Conservation (phyloP, 2,888 invertebrate species). For the Cephus nigrinus region DNA sequence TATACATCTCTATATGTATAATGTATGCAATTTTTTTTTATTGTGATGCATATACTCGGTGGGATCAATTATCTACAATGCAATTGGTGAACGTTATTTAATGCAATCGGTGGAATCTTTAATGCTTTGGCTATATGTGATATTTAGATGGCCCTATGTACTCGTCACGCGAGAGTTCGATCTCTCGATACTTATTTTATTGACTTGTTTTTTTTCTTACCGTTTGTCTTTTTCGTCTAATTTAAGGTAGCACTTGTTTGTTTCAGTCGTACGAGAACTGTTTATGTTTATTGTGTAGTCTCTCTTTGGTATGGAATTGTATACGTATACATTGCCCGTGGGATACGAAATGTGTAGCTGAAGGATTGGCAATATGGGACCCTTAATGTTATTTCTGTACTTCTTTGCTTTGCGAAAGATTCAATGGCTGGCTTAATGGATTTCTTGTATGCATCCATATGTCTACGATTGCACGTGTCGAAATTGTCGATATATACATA, state of each 20-base stretch:
- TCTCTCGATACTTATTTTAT: background rate
- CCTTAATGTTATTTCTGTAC: background rate
- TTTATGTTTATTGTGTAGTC: background rate
- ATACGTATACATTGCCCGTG: background rate
- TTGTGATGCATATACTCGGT: background rate
- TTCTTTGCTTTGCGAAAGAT: background rate
- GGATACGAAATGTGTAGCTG: background rate
- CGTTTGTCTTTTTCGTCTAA: background rate
- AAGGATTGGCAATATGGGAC: background rate
- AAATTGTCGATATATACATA: background rate
- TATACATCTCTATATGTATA: constrained; percentile 2
- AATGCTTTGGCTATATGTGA: background rate
- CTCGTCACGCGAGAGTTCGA: background rate
- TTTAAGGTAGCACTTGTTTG: background rate
- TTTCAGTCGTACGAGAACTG: background rate
- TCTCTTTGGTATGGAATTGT: background rate
- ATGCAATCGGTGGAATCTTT: background rate
- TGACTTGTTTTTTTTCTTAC: background rate
- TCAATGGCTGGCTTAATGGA: background rate
- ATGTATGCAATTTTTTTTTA: background rate
- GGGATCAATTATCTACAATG: background rate
- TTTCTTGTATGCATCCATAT: background rate
- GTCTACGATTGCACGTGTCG: background rate
- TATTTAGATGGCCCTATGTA: background rate
- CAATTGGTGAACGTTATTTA: background rate